Conservation (phyloP, 2,888 invertebrate genomes). For the Sesia bembeciformis region DNA sequence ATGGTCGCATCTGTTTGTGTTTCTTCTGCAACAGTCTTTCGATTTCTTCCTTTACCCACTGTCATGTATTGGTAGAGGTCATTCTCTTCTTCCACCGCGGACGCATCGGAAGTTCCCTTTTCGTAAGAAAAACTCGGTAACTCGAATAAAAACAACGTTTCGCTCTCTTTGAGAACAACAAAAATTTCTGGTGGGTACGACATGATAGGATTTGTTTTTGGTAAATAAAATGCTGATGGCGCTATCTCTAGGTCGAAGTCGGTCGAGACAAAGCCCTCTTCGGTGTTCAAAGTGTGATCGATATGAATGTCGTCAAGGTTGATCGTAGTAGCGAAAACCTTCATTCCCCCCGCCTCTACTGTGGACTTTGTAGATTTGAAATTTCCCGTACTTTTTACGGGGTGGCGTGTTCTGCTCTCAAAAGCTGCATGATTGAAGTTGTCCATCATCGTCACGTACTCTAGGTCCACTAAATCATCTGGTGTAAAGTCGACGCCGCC, state of each 20-base stretch:
- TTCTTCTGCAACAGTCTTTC: slow-evolving; percentile 79
- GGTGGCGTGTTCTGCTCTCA: slow-evolving; percentile 26
- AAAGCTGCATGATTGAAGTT: slow-evolving; percentile 48
- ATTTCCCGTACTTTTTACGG: slow-evolving; percentile 26
- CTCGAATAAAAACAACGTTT: slow-evolving; percentile 77
- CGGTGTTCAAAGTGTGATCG: slow-evolving; percentile 62
- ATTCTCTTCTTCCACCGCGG: slow-evolving; percentile 75
- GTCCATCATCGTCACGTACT: slow-evolving; percentile 45
- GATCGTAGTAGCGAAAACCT: slow-evolving; percentile 61
- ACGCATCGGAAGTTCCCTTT: slow-evolving; percentile 74
- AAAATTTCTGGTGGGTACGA: slow-evolving; percentile 73
- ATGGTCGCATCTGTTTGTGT: slow-evolving; percentile 79
- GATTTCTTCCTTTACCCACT: slow-evolving; percentile 77
- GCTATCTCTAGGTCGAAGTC: slow-evolving; percentile 38
- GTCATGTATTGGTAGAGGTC: slow-evolving; percentile 79
- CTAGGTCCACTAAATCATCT: slow-evolving; percentile 35
- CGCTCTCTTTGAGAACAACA: slow-evolving; percentile 79
- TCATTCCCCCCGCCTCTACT: slow-evolving; percentile 27
- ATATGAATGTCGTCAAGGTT: slow-evolving; percentile 68
- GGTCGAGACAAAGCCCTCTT: slow-evolving; percentile 33
- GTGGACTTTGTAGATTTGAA: slow-evolving; percentile 25
- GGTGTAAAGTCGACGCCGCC: slow-evolving; percentile 45
- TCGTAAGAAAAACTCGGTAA: slow-evolving; percentile 77
- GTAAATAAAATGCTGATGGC: slow-evolving; percentile 57
- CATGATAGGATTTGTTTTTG: slow-evolving; percentile 35